phyloP scores from a whole-genome alignment of 2,888 invertebrate genomes.

The Xylota segnis region DNA sequence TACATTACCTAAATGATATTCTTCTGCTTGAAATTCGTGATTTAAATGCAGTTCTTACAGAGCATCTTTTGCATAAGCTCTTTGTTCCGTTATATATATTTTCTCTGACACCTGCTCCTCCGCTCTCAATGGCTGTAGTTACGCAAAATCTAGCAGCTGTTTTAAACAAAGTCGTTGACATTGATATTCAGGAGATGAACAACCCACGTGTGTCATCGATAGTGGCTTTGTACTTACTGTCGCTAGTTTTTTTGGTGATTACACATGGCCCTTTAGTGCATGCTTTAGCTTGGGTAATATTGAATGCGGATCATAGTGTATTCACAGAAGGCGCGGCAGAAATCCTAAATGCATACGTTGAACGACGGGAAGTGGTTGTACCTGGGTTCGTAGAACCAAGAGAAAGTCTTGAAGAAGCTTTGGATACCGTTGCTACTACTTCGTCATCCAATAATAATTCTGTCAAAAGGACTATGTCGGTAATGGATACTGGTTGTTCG shows the following conservation, averaged over 20 bases:
- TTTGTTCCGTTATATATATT: slow-evolving; percentile 97
- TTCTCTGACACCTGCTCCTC: slow-evolving; percentile 89
- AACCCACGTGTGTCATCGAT: slow-evolving; percentile 94
- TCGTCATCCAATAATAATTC: slow-evolving; percentile 73
- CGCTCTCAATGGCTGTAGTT: slow-evolving; percentile 86
- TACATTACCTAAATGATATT: slow-evolving; percentile 99
- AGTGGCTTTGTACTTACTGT: slow-evolving; percentile 95
- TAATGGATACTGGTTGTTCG: slow-evolving; percentile 66
- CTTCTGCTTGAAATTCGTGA: slow-evolving; percentile 95
- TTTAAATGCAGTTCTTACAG: slow-evolving; percentile 96
- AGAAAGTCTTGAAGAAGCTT: slow-evolving; percentile 91
- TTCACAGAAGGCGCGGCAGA: slow-evolving; percentile 89
- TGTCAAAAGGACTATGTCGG: slow-evolving; percentile 66
- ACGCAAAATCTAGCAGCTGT: slow-evolving; percentile 88
- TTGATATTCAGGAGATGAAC: slow-evolving; percentile 86
- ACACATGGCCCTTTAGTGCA: slow-evolving; percentile 96
- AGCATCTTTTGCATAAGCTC: slow-evolving; percentile 96
- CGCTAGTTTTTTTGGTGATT: slow-evolving; percentile 97
- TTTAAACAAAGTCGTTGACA: slow-evolving; percentile 86
- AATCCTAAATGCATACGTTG: slow-evolving; percentile 88
- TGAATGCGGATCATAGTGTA: slow-evolving; percentile 91
- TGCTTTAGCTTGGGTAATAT: slow-evolving; percentile 93
- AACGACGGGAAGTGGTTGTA: slow-evolving; percentile 86
- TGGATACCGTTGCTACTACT: slow-evolving; percentile 85
- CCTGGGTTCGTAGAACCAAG: slow-evolving; percentile 89